phyloP scores from a whole-genome alignment of 1,140 invertebrate genomes.

The Armadillidium nasatum region DNA sequence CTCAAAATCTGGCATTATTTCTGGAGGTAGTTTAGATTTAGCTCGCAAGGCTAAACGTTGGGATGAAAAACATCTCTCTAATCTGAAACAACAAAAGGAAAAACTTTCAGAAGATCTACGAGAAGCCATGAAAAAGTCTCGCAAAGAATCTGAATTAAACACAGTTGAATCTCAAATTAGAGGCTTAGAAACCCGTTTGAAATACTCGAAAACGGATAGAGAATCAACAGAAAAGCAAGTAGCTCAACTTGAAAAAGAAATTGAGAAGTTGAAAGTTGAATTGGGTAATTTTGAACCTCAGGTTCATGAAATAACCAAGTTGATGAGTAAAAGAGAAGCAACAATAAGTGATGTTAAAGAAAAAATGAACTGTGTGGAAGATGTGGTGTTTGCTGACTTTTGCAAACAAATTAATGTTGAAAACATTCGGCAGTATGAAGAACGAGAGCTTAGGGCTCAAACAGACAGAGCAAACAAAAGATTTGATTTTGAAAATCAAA shows the following conservation, averaged over 20 bases:
- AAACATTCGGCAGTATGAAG: constrained; percentile 98
- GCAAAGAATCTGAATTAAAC: constrained; percentile 96
- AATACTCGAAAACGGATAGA: constrained; percentile 87
- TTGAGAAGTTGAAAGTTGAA: constrained; percentile 64
- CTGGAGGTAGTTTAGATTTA: constrained; percentile 92
- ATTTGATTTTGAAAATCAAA: constrained; percentile 95
- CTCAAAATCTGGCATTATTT: constrained; percentile 98
- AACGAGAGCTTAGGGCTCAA: constrained; percentile 87
- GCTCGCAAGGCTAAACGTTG: constrained; percentile 95
- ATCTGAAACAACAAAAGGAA: constrained; percentile 79
- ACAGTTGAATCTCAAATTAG: constrained; percentile 94
- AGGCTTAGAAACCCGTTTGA: constrained; percentile 90
- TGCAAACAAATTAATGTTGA: constrained; percentile 88
- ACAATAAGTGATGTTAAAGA: constrained; percentile 90
- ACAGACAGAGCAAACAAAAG: constrained; percentile 91
- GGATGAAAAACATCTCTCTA: constrained; percentile 96
- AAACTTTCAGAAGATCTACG: constrained; percentile 72
- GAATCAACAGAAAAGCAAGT: constrained; percentile 62
- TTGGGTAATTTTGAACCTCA: constrained; percentile 57
- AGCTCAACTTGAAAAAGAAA: constrained; percentile 60
- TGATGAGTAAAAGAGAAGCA: constrained; percentile 74
- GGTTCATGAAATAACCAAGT: constrained; percentile 66
- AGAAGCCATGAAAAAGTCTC: constrained; percentile 90
- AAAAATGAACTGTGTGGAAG: constrained; percentile 95
- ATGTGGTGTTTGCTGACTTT: constrained; percentile 91